phyloP scores from a whole-genome alignment of 2,888 invertebrate species.

The Tuta absoluta region DNA sequence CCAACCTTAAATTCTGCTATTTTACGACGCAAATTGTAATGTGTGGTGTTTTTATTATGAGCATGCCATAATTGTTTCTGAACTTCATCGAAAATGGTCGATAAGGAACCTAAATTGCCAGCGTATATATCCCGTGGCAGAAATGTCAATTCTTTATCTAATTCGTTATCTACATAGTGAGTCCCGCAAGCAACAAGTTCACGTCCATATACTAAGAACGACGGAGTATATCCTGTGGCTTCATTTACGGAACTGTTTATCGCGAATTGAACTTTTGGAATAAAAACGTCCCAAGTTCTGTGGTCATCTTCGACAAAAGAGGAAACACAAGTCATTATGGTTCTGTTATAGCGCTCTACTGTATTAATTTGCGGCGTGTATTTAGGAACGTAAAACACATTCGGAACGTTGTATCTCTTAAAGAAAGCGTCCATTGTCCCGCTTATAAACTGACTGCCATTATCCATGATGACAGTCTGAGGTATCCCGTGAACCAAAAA shows the following conservation, averaged over 20 bases:
- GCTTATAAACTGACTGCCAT: slow-evolving; percentile 40
- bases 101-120: slow-evolving; percentile 33
- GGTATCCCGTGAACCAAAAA: slow-evolving; percentile 43
- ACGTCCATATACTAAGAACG: slow-evolving; percentile 32
- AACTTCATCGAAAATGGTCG: slow-evolving; percentile 34
- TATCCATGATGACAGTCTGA: slow-evolving; percentile 38
- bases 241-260: slow-evolving; percentile 35
- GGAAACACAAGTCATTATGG: slow-evolving; percentile 9
- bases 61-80: slow-evolving; percentile 30
- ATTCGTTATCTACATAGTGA: slow-evolving; percentile 28
- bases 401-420: slow-evolving; percentile 38
- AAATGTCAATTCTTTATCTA: slow-evolving; percentile 28
- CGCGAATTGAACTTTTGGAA: slow-evolving; percentile 31
- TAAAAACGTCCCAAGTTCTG: slow-evolving; percentile 5
- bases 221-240: slow-evolving; percentile 31
- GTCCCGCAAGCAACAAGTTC: slow-evolving; percentile 34
- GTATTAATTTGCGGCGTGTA: too few relatives aligned
- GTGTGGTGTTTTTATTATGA: slow-evolving; percentile 32
- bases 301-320: slow-evolving; percentile 19
- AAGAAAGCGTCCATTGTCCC: slow-evolving; percentile 22
- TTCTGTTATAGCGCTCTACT: slow-evolving; percentile 37
- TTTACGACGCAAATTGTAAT: slow-evolving; percentile 35
- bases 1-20: slow-evolving; percentile 35
- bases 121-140: slow-evolving; percentile 32
- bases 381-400: slow-evolving; percentile 33